Evolutionary conservation across 2,797 vertebrate species (phyloP), one percentile per base, ranked within the genome.

Genomic region (Valencia hispanica): DNA sequence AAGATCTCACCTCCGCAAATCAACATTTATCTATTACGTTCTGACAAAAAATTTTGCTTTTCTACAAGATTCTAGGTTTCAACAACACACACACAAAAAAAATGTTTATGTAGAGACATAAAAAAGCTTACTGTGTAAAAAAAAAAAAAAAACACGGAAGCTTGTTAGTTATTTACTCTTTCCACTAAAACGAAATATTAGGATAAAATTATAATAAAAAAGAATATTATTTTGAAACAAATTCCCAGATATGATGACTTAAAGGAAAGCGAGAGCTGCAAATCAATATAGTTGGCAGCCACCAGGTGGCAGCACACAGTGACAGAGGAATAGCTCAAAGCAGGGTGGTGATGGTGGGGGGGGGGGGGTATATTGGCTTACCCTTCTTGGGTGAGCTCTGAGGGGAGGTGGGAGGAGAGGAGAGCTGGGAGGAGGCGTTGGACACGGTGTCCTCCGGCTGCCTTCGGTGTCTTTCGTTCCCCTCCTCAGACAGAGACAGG

Each of bases 311-410:
- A 72, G 22, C 50, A 25, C 84, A 71, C 30, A 0, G 14, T 32
- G 69, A 73, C 27, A 61, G 14, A 59, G 10, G 17, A 34, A 76
- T 73, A 75, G 78, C 9, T 43, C 43, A 51, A 22, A 74, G 80
- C 61, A 9, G 55, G 22, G 5, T 47, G 17, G 3, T 9, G 25
- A 14, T 72, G 69, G 14, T n/a, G 0, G 74, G 77, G 65, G 55
- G 36, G 47, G 39, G 73, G 73, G 25, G 85, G 76, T 81, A 88
- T 86, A 87, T 79, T 79, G 75, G 72, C 80, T 91, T 96, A 99
- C 98, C 97, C 97, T 99, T 99, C 93, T 97, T 97, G 72, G 98
- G 98, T n/a, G 98, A 99, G 89, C 96, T 97, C 87, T 98, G 98
- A 25, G 98, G 98, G 81, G 98, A 99, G 59, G 96, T 97, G 61